Conservation (phyloP, 2,888 invertebrate species). For the Dasysyrphus albostriatus region DNA sequence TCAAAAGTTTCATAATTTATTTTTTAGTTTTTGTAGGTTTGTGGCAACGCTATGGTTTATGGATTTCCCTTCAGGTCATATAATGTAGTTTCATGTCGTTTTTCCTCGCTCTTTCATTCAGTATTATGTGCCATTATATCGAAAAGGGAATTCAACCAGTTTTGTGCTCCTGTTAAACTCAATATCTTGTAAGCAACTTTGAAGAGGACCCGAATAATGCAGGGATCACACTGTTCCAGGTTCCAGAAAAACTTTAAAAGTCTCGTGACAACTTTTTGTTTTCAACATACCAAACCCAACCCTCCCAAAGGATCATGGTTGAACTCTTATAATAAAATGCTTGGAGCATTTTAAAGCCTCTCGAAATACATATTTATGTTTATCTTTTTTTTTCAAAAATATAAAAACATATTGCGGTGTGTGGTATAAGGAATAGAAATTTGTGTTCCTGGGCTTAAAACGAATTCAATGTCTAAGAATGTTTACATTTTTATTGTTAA, state of each 20-base stretch:
- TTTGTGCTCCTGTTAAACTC: slow-evolving; percentile 32
- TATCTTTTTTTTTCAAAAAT: no score
- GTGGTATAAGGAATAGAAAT: no score
- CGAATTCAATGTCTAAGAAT: no score
- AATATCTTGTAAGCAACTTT: slow-evolving; percentile 41
- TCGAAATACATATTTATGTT: slow-evolving; percentile 2
- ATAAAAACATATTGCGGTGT: no score
- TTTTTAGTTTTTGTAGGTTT: no score
- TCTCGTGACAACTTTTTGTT: slow-evolving; percentile 5
- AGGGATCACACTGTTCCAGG: slow-evolving; percentile 1
- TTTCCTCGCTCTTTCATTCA: neutral
- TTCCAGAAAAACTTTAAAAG: slow-evolving; percentile 27
- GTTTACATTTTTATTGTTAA: no score
- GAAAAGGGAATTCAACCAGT: slow-evolving; percentile 16
- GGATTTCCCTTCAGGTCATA: slow-evolving; percentile 47
- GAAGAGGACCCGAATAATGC: neutral
- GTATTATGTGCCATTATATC: neutral
- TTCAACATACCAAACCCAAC: neutral
- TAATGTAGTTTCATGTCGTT: slow-evolving; percentile 27
- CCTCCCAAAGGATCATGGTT: slow-evolving; percentile 15
- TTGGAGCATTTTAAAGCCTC: slow-evolving; percentile 49
- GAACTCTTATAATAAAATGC: slow-evolving; percentile 59
- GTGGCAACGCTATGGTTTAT: no score
- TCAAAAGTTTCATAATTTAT: no score
- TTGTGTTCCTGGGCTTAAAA: no score